phyloP scores from a whole-genome alignment of 1,140 invertebrate genomes.

The Drosophila saltans region DNA sequence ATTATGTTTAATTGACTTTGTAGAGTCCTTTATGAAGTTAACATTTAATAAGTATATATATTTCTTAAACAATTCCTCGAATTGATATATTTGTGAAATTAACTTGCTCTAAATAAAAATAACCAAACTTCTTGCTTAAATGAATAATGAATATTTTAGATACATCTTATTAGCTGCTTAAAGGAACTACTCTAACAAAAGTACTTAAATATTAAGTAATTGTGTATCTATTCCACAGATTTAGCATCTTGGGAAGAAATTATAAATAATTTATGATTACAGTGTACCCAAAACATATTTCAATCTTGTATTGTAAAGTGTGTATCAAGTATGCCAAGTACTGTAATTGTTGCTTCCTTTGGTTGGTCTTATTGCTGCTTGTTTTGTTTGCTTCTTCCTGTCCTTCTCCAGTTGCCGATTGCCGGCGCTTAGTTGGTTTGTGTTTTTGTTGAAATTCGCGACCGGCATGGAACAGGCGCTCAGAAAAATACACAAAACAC shows the following conservation, averaged over 20 bases:
- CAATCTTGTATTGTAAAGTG: background rate
- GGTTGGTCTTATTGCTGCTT: background rate
- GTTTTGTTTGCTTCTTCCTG: background rate
- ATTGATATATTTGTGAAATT: no score
- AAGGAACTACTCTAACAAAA: no score
- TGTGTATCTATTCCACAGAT: no score
- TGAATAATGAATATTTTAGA: no score
- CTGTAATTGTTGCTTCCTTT: constrained; percentile 9
- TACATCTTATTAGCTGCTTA: no score
- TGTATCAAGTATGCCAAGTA: background rate
- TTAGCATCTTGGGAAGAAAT: background rate
- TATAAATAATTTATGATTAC: background rate
- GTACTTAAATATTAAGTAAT: no score
- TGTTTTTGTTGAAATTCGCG: constrained; percentile 82
- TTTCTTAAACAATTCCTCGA: no score
- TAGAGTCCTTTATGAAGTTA: no score
- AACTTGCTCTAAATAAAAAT: no score
- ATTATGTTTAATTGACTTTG: no score
- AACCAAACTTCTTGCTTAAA: no score
- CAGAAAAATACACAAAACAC: constrained; percentile 55
- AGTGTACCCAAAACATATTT: background rate
- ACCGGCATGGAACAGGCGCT: constrained; percentile 74
- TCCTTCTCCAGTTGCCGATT: background rate
- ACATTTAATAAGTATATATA: no score
- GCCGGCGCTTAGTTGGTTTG: constrained; percentile 54